Percentiles rank a stretch among this genome's conserved stretches.
phyloP scores from a whole-genome alignment of 2,113 vertebrate species.

The human region GRCh38 chrX:47391001-47391500 shows the following conservation, averaged over 20 bases:
- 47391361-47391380: not conserved
- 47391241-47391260: conserved; percentile 56
- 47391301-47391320: conserved; percentile 69
- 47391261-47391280: conserved; percentile 44
- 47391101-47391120: not conserved
- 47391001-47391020: not conserved
- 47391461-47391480: not conserved
- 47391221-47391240: conserved; percentile 59
- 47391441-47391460: not conserved
- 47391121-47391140: not conserved
- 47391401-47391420: not conserved
- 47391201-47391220: not conserved
- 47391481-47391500: not conserved
- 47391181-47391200: not conserved
- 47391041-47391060: not conserved
- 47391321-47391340: conserved; percentile 78
- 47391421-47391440: not conserved
- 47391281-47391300: conserved; percentile 43
- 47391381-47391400: not conserved
- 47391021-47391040: not conserved
- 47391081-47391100: not conserved
- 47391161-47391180: conserved; percentile 36
- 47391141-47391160: conserved; percentile 27
- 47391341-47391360: not conserved
- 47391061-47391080: not conserved